phyloP scores from a whole-genome alignment of 2,797 vertebrate genomes.

The Coregonus ussuriensis region DNA sequence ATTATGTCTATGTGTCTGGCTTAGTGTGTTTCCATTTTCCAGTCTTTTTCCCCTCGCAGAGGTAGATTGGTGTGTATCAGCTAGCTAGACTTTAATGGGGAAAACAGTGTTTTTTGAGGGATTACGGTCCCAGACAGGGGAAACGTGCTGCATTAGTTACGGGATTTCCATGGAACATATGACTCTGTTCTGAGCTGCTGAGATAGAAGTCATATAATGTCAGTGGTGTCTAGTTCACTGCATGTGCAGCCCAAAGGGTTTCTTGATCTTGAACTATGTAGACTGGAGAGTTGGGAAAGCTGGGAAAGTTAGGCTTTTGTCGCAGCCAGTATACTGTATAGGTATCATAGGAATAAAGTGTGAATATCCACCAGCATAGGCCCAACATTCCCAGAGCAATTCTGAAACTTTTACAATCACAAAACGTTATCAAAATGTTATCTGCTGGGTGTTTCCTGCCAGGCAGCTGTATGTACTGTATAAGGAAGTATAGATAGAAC shows the following conservation, averaged over 20 bases:
- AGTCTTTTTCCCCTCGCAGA: too few species aligned
- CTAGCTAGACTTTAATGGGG: neutral
- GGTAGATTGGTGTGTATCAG: neutral
- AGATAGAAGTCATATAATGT: neutral
- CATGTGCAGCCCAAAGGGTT: neutral
- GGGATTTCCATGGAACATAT: neutral
- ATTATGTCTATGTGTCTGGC: too few species aligned
- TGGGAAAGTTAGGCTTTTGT: neutral
- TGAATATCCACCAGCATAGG: too few species aligned
- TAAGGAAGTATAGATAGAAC: too few species aligned
- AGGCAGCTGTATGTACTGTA: too few species aligned
- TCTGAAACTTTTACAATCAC: neutral
- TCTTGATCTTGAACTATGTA: neutral
- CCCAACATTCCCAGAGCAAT: too few species aligned
- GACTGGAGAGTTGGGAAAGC: neutral
- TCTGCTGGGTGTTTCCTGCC: too few species aligned
- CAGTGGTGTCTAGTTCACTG: neutral
- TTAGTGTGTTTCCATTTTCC: too few species aligned
- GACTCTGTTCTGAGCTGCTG: neutral
- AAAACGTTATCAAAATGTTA: neutral
- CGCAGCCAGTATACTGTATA: neutral
- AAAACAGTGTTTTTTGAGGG: neutral
- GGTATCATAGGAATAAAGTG: neutral
- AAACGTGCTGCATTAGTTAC: neutral
- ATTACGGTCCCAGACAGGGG: neutral